phyloP scores from a whole-genome alignment of 2,797 vertebrate species.

The Ciconia nigra region DNA sequence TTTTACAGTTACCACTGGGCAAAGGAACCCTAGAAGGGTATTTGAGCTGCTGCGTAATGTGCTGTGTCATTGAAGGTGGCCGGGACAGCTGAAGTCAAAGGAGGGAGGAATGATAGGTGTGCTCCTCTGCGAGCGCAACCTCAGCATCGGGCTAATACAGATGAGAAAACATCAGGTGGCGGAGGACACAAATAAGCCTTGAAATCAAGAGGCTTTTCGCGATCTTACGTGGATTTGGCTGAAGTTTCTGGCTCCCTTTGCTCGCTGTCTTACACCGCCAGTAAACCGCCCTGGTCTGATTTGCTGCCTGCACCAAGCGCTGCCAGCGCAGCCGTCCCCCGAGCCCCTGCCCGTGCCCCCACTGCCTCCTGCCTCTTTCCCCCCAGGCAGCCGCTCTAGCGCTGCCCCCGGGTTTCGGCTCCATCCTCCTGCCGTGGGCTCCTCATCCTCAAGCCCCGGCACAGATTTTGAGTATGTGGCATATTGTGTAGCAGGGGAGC shows the following conservation, averaged over 20 bases:
- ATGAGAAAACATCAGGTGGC: not conserved
- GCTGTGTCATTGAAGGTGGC: not conserved
- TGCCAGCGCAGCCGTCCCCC: fast-evolving
- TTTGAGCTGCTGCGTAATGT: not conserved
- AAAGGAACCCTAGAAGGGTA: not conserved
- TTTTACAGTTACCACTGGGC: not conserved
- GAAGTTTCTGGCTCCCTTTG: not conserved
- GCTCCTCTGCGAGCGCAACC: fast-evolving
- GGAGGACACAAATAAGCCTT: not conserved
- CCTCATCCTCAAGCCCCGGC: not conserved
- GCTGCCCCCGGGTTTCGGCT: not conserved
- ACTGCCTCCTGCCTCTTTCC: not conserved
- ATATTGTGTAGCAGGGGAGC: not conserved
- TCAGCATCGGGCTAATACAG: not conserved
- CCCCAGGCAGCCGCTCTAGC: not conserved
- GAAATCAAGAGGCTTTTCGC: not conserved
- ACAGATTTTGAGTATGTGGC: not conserved
- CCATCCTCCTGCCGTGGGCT: not conserved
- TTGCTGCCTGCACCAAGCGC: not conserved
- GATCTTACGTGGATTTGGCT: not conserved
- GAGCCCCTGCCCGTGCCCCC: fast-evolving
- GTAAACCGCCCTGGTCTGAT: not conserved
- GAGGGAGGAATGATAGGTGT: not conserved
- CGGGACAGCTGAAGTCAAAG: not conserved
- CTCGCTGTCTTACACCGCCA: not conserved